phyloP scores from a whole-genome alignment of 2,797 vertebrate genomes.

The Vipera ursinii region DNA sequence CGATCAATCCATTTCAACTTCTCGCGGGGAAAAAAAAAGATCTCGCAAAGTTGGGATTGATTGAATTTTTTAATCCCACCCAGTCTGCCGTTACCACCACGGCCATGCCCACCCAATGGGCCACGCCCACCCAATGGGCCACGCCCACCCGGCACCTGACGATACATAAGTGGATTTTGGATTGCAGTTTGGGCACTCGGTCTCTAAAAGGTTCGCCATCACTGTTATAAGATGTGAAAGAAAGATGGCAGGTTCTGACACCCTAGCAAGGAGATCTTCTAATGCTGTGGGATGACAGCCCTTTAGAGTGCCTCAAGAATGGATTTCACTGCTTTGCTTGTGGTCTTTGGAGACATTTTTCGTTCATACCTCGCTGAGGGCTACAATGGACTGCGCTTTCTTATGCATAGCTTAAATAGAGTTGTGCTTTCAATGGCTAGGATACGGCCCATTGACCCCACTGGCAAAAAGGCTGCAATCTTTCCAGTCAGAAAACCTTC shows the following conservation, averaged over 20 bases:
- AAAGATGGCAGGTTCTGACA: constrained; percentile 4
- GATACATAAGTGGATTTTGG: too few species aligned
- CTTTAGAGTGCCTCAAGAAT: fast-evolving
- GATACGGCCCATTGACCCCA: too few species aligned
- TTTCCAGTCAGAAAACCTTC: neutral
- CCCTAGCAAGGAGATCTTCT: neutral
- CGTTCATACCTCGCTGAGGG: neutral
- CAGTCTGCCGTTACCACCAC: too few species aligned
- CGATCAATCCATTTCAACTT: too few species aligned
- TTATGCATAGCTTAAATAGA: neutral
- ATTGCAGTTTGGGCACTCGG: too few species aligned
- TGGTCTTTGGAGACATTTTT: neutral
- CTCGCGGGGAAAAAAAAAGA: too few species aligned
- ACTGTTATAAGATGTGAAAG: neutral
- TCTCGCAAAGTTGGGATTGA: too few species aligned
- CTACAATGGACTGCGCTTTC: neutral
- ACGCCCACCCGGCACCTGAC: too few species aligned
- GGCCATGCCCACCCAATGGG: too few species aligned
- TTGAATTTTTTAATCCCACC: too few species aligned
- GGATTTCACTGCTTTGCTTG: neutral
- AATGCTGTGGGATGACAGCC: neutral
- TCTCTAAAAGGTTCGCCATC: too few species aligned
- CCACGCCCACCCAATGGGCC: too few species aligned
- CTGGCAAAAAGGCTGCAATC: neutral
- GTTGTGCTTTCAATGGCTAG: neutral